Conservation (phyloP, 2,113 vertebrate species). For the Callocephalon fimbriatum region DNA sequence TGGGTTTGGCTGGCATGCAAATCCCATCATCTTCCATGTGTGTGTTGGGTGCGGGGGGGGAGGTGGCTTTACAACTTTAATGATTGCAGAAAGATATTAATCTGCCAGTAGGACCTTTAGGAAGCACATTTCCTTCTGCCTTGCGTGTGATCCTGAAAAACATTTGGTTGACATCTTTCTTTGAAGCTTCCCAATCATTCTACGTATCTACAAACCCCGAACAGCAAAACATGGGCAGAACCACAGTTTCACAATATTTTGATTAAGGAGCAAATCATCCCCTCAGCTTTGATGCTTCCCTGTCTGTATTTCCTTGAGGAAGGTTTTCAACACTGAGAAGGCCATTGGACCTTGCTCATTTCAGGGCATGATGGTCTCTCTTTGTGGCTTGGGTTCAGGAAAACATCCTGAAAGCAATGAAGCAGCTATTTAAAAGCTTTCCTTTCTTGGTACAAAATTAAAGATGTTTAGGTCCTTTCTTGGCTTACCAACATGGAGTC, state of each 20-base stretch:
- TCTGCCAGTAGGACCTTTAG: constrained; percentile 26
- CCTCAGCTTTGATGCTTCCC: constrained; percentile 25
- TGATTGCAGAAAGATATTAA: not conserved
- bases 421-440: not conserved
- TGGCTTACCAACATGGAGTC: not conserved
- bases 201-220: not conserved
- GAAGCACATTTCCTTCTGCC: constrained; percentile 63
- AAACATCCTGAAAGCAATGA: not conserved
- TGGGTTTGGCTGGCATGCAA: constrained; percentile 3
- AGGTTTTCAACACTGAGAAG: not conserved
- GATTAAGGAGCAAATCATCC: not conserved
- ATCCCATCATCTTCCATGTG: constrained; percentile 23
- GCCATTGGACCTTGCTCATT: not conserved
- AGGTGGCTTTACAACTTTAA: constrained; percentile 6
- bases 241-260: constrained; percentile 34
- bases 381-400: not conserved
- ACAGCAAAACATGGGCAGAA: constrained; percentile 2
- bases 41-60: not conserved
- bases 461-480: not conserved
- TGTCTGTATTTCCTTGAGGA: not conserved
- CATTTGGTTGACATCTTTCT: constrained; percentile 65
- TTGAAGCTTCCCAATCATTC: constrained; percentile 36
- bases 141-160: constrained; percentile 12
- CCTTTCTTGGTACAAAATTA: not conserved
- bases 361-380: not conserved